These are phyloP conservation scores for Menidia beryllina DNA, from an alignment of 2,113 vertebrate species.

Conservation along the genomic window DNA sequence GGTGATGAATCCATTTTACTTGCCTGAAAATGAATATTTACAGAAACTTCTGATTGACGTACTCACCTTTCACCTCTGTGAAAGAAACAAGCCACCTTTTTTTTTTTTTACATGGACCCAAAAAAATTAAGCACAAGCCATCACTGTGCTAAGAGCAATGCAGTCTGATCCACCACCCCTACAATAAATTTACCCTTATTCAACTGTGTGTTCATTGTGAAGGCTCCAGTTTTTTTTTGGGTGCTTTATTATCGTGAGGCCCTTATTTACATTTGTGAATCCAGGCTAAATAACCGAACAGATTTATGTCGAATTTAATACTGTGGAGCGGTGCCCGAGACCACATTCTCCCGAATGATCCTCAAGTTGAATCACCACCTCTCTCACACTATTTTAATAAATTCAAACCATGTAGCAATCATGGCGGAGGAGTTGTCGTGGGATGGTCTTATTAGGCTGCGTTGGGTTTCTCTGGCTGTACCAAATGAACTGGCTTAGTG, in stretches of 20 bases:
- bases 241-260: too few relatives aligned
- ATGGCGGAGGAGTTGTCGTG: background rate
- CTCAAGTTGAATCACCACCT: background rate
- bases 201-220: background rate
- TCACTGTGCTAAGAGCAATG: too few relatives aligned
- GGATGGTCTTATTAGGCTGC: background rate
- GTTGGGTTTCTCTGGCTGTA: too few relatives aligned
- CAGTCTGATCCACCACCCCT: conserved; percentile 3
- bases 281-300: background rate
- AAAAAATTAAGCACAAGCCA: too few relatives aligned
- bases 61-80: too few relatives aligned
- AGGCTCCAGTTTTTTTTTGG: conserved; percentile 2
- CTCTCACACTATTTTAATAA: background rate
- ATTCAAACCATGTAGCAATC: background rate
- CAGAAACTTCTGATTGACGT: too few relatives aligned
- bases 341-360: background rate
- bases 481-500: background rate
- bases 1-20: too few relatives aligned
- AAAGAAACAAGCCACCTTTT: too few relatives aligned
- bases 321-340: background rate
- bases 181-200: background rate
- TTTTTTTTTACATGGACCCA: too few relatives aligned
- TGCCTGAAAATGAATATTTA: too few relatives aligned
- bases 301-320: too few relatives aligned
- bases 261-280: too few relatives aligned